Evolutionary conservation across 2,888 invertebrate species (phyloP).

Genomic region (Drosophila paranaensis): DNA sequence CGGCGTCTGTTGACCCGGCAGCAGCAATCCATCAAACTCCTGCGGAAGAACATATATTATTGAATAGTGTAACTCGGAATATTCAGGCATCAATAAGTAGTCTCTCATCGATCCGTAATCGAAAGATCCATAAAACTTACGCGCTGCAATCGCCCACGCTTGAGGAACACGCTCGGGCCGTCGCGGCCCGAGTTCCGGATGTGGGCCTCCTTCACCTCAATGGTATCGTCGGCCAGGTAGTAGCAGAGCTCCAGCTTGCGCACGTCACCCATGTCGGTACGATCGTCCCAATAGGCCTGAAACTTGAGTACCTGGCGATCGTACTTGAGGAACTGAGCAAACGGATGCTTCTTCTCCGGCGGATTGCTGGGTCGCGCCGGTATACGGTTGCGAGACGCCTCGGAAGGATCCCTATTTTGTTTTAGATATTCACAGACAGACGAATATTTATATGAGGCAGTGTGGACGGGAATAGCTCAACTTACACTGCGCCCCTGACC

Average conservation of each 20-base stretch:
- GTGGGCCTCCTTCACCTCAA: constrained; percentile 92
- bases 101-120: neutral
- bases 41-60: constrained; percentile 14
- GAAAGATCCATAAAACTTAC: constrained; percentile 83
- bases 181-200: constrained; percentile 89
- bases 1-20: constrained; percentile 85
- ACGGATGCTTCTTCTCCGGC: constrained; percentile 87
- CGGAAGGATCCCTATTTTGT: constrained; percentile 84
- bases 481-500: constrained; percentile 85
- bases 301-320: constrained; percentile 92
- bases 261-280: constrained; percentile 90
- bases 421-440: neutral
- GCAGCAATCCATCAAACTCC: constrained; percentile 79
- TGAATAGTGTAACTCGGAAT: too few relatives aligned
- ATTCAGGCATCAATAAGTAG: neutral
- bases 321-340: constrained; percentile 93
- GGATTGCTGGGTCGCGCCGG: constrained; percentile 46
- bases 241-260: constrained; percentile 93
- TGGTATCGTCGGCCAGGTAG: constrained; percentile 94
- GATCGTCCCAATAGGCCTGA: constrained; percentile 96
- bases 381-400: constrained; percentile 78
- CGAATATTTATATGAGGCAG: neutral
- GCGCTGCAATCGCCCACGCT: constrained; percentile 91
- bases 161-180: constrained; percentile 90
- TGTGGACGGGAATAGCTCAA: neutral